Base-by-base conservation (phyloP, 2,113 vertebrate species). In the Carassius gibelio region DNA sequence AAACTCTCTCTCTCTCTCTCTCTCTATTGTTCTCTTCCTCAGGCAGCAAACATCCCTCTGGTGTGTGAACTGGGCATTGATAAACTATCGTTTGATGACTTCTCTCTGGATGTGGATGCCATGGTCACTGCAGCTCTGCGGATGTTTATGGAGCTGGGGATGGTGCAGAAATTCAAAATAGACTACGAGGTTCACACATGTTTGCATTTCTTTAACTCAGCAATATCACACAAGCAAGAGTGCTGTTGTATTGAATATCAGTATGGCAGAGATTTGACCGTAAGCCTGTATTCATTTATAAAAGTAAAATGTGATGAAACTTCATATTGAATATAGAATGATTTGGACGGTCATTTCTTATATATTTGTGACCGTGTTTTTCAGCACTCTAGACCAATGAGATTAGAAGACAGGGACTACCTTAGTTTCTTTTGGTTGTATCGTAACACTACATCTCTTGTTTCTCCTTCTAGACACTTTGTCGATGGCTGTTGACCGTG, bases 151-250 rank as follows among this genome's bases (percentile, higher is more conserved):
- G 98, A 99, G 92, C 92, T 99, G 89, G 98, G 98, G 88, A 99
- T 99, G 96, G 95, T 99, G 89, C 98, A 99, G 95, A 99, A 98
- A 92, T 99, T 99, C 93, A 99, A 97, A 95, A 99, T 99, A 19
- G 97, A 99, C 94, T 99, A 99, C 0, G 98, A 99, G 97, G 98
- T 99, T 94, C 64, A 88, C 64, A 88, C 75, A 71, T 3, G 7
- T 9, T 50, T 45, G 19, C 75, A 77, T 72, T 72, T 72, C 36
- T 72, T 55, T 11, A 5, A n/a, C 69, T 72, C 9, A 21, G 36
- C 69, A 42, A 38, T 42, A 71, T 38, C 68, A 71, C 68, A 38
- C 5, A n/a, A 42, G 36, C 36, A 71, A 42, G 4, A 71, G 17
- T 42, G 68, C 68, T 71, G 68, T 42, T 71, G 17, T n/a, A 71